Conservation (phyloP, 1,140 invertebrate genomes). For the Dendrolimus punctatus region DNA sequence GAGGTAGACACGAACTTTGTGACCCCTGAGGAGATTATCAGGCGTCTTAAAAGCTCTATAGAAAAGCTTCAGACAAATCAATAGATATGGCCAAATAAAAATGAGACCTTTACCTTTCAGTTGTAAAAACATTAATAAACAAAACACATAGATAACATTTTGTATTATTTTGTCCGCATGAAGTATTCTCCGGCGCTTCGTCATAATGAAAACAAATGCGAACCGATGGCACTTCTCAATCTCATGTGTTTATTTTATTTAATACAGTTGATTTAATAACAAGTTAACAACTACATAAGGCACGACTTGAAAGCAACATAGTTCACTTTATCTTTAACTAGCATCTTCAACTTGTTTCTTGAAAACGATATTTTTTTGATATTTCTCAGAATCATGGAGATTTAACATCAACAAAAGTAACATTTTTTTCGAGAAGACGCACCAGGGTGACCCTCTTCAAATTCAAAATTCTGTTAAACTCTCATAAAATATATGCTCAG, state of each 20-base stretch:
- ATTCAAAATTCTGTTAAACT: no score
- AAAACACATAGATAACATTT: conserved; percentile 58
- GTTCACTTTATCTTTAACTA: not conserved
- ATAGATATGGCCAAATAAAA: conserved; percentile 1
- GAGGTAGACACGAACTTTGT: no score
- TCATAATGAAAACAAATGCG: conserved; percentile 67
- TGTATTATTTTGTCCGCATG: conserved; percentile 67
- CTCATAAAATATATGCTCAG: no score
- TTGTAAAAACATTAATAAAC: conserved; percentile 66
- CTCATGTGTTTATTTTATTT: conserved; percentile 40
- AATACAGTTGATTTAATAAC: conserved; percentile 21
- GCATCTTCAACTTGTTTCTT: not conserved
- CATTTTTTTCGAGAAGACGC: conserved; percentile 1
- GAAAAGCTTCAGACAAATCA: not conserved
- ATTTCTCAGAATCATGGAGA: conserved; percentile 1
- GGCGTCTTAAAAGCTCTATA: not conserved
- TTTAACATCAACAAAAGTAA: conserved; percentile 7
- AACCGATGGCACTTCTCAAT: conserved; percentile 13
- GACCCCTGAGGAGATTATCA: no score
- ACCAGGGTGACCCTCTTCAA: no score
- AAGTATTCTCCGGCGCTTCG: conserved; percentile 64
- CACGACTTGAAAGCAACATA: conserved; percentile 18
- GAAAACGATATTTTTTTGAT: conserved; percentile 1
- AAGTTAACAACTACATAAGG: conserved; percentile 24
- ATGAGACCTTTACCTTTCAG: conserved; percentile 41